phyloP scores from a whole-genome alignment of 2,797 vertebrate genomes.

The Xenentodon cancila region DNA sequence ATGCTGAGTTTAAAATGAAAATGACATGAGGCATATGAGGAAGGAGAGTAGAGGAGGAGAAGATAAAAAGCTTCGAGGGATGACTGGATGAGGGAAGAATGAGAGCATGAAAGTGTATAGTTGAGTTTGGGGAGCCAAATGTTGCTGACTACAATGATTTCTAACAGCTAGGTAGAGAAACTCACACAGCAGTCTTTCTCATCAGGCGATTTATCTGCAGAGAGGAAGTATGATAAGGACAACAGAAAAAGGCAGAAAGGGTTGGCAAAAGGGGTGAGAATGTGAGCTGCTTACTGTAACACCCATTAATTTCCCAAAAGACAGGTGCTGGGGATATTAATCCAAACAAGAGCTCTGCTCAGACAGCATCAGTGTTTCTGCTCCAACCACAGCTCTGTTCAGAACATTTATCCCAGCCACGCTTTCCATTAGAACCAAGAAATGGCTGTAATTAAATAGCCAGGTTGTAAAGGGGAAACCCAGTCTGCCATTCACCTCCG shows the following conservation, averaged over 20 bases:
- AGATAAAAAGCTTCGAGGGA: slow-evolving; percentile 31
- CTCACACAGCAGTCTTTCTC: slow-evolving; percentile 62
- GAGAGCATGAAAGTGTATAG: slow-evolving; percentile 34
- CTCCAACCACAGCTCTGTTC: slow-evolving; percentile 40
- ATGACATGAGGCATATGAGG: slow-evolving; percentile 24
- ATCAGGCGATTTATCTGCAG: slow-evolving; percentile 63
- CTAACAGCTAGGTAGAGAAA: slow-evolving; percentile 64
- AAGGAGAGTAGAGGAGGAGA: slow-evolving; percentile 22
- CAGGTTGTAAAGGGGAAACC: slow-evolving; percentile 35
- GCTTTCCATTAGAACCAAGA: slow-evolving; percentile 61
- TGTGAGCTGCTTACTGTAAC: slow-evolving; percentile 68
- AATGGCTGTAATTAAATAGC: slow-evolving; percentile 56
- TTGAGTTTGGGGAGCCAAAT: slow-evolving; percentile 45
- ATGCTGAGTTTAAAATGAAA: slow-evolving; percentile 5
- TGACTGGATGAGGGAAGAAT: slow-evolving; percentile 23
- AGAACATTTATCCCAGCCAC: slow-evolving; percentile 37
- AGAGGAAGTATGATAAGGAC: slow-evolving; percentile 45
- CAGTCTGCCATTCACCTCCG: slow-evolving; percentile 28
- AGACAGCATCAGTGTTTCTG: slow-evolving; percentile 41
- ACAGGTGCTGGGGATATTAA: slow-evolving; percentile 72
- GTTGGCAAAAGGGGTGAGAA: slow-evolving; percentile 59
- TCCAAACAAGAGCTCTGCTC: slow-evolving; percentile 59
- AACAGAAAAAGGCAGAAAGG: slow-evolving; percentile 38
- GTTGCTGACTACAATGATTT: slow-evolving; percentile 64
- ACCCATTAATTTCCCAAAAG: slow-evolving; percentile 70